These are phyloP conservation scores for Acrocephalus scirpaceus DNA, from an alignment of 2,797 vertebrate species.

Conservation along the genomic window DNA sequence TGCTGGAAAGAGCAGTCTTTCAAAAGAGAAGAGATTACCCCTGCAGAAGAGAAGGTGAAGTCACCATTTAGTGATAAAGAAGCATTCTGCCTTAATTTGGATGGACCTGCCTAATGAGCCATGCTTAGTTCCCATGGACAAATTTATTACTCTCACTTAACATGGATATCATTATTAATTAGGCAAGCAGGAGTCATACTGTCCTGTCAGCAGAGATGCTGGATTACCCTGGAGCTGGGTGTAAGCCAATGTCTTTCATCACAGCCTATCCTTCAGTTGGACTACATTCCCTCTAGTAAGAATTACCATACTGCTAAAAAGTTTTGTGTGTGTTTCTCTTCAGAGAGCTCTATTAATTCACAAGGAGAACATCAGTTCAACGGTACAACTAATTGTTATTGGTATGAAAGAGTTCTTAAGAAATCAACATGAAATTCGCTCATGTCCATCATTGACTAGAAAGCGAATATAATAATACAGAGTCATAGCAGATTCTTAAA, in stretches of 20 bases:
- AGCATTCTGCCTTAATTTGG: conserved; percentile 38
- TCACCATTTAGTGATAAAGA: not conserved
- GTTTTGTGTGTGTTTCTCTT: not conserved
- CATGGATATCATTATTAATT: conserved; percentile 61
- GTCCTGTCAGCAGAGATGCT: conserved; percentile 31
- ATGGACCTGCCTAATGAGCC: conserved; percentile 49
- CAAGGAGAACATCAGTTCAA: not conserved
- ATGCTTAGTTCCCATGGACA: conserved; percentile 26
- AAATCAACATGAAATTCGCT: not conserved
- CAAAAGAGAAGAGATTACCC: not conserved
- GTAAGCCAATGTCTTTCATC: not conserved
- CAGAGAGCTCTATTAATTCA: not conserved
- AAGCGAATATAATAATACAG: not conserved
- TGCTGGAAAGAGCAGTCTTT: not conserved
- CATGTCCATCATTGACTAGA: not conserved
- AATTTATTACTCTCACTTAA: conserved; percentile 54
- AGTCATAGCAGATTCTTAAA: not conserved
- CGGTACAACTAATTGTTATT: not conserved
- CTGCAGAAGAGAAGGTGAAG: not conserved
- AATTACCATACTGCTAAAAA: not conserved
- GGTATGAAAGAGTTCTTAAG: not conserved
- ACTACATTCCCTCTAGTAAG: not conserved
- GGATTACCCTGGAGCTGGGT: conserved; percentile 2
- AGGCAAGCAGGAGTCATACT: conserved; percentile 23
- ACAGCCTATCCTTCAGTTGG: not conserved